These are phyloP conservation scores for Plebejus melissa DNA, from an alignment of 2,888 invertebrate genomes.

Conservation along the genomic window DNA sequence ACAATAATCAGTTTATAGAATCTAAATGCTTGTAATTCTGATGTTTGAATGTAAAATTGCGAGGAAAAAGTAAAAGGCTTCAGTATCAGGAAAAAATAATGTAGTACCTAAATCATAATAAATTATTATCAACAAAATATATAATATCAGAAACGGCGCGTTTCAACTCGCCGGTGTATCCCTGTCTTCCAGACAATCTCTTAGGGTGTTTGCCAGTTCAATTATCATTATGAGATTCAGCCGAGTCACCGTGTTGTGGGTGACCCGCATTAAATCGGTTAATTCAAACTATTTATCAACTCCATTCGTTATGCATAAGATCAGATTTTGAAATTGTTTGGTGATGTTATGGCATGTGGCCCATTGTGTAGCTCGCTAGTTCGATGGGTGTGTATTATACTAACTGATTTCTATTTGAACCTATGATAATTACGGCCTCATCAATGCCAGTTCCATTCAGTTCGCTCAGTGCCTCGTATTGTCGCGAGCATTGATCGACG, in stretches of 20 bases:
- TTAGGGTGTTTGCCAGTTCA: conserved; percentile 76
- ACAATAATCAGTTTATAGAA: too few species aligned
- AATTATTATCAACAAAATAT: neutral
- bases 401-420: conserved; percentile 70
- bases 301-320: conserved; percentile 76
- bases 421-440: conserved; percentile 45
- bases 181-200: neutral
- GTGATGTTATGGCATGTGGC: conserved; percentile 71
- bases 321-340: conserved; percentile 77
- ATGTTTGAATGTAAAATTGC: too few species aligned
- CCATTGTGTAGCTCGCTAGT: conserved; percentile 68
- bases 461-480: conserved; percentile 3
- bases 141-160: neutral
- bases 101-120: too few species aligned
- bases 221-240: conserved; percentile 75
- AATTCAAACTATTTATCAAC: conserved; percentile 79
- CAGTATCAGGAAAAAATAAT: too few species aligned
- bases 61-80: too few species aligned
- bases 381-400: conserved; percentile 73
- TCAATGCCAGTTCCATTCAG: conserved; percentile 4
- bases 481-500: neutral
- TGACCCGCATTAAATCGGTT: conserved; percentile 80
- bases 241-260: conserved; percentile 72
- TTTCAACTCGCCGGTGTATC: neutral
- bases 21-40: too few species aligned